Evolutionary conservation across 2,797 vertebrate genomes (phyloP), one percentile per base, ranked within the genome.

Genomic region (Syngnathus rostellatus): DNA sequence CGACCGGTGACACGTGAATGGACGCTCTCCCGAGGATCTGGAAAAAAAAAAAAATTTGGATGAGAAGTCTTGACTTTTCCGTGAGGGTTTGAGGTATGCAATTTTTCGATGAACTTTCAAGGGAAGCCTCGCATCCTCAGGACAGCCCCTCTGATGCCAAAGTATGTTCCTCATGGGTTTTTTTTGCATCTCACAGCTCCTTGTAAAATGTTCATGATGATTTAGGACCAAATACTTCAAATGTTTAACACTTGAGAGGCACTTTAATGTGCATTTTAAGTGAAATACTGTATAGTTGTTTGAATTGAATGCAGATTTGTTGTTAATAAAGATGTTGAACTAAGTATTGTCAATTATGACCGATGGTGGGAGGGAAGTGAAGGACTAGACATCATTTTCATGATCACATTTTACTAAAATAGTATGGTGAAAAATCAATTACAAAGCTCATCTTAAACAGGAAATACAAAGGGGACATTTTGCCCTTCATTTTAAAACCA

Each of bases 361-460:
- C 8, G 10, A 11, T 10, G 10, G 9, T 6, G 6, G 10, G 8
- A 3, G 11, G 23, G 1, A 3, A 57, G 16, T 17, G 25, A 14
- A 5, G 5, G 58, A 21, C 12, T 12, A 46, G 43, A 46, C 40
- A 23, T 17, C 0, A 17, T 5, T 31, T 5, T 9, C 17, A 50
- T 8, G 10, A 48, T 66, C 0, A 39, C 3, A 51, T 71, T 85
- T 86, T 81, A 83, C 78, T 85, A 66, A 60, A 77, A 82, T 72
- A 11, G 12, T 58, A 46, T 10, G 54, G 31, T 7, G 1, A 45
- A 43, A 62, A 11, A 21, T 5, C 9, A 41, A 21, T 53, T 40
- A 75, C 67, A 71, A 57, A 41, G 40, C 53, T 76, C 9, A 62
- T 67, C 40, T 11, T 70, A 68, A 64, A 68, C 64, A 66, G 63